Conservation (phyloP, 2,797 vertebrate species). For the Cynopterus sphinx region DNA sequence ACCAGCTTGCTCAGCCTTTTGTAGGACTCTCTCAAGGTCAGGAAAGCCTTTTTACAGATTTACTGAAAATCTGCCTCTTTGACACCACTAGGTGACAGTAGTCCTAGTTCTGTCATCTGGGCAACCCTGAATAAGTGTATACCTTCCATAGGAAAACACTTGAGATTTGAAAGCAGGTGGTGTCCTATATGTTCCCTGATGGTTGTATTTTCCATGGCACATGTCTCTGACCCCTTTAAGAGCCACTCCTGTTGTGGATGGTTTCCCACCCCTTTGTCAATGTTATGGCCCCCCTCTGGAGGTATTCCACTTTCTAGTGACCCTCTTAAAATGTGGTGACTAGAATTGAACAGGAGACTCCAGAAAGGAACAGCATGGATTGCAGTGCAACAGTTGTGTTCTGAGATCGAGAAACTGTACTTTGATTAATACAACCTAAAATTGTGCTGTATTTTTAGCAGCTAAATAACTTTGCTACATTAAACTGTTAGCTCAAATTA, state of each 20-base stretch:
- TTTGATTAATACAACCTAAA: conserved; percentile 39
- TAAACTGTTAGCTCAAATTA: conserved; percentile 10
- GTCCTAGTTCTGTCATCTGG: background rate
- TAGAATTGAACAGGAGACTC: background rate
- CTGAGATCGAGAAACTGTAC: background rate
- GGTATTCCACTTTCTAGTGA: background rate
- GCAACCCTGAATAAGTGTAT: background rate
- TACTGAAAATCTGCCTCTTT: conserved; percentile 30
- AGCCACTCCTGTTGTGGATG: background rate
- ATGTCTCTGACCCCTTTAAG: conserved; percentile 6
- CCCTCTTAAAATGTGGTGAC: background rate
- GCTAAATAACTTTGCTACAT: conserved; percentile 8
- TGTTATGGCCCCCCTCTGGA: background rate
- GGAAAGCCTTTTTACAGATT: background rate
- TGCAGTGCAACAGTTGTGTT: background rate
- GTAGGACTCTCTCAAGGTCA: conserved; percentile 46
- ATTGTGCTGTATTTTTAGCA: background rate
- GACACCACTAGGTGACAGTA: conserved; percentile 52
- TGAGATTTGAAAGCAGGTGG: background rate
- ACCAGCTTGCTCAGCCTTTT: background rate
- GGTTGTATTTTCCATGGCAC: background rate
- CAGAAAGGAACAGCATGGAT: background rate
- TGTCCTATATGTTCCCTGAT: background rate
- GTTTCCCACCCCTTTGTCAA: background rate
- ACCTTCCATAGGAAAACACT: background rate